Base-by-base conservation (phyloP, 1,140 invertebrate genomes). In the Carposina sasakii region DNA sequence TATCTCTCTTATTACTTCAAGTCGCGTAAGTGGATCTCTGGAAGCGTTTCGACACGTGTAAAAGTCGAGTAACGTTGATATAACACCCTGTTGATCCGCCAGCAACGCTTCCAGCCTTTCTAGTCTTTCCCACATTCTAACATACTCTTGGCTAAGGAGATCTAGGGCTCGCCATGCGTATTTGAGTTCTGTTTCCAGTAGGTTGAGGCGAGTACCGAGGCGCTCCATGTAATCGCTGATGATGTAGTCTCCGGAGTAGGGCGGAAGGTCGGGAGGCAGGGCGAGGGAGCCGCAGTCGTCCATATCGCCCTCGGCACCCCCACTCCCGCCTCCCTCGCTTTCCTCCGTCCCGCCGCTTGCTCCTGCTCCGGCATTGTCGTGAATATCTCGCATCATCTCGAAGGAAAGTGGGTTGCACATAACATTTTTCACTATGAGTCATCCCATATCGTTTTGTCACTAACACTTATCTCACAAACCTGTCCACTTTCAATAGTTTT, bases 141-240 rank as follows among this genome's bases (percentile, higher is more conserved):
- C 92, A 65, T 96, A 97, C 72, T 97, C 96, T 61, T 94, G 93
- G 15, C 94, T 96, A 4, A 98, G 88, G 26, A 97, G 87, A 71
- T 97, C 95, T 43, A 98, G 82, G 1, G 95, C 94, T 52, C 94
- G 88, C 95, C 95, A 97, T 0, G 95, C 95, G 68, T 95, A 96
- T 57, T 94, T 93, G 15, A 97, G 85, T 76, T 97, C 95, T 0
- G 94, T 94, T 78, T 97, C 95, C 10, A 97, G 87, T 34, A 95
- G 91, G 62, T 92, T 94, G 36, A 97, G 87, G 21, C 94, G 88
- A 19, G 93, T 94, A 2, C 92, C 93, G 36, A 97, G 87, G 46
- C 94, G 89, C 65, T 96, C 94, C 94, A 97, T 96, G 75, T 94
- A 95, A 67, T 95, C 92, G 42, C 91, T 92, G 60, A 95, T 91